A percentile compares a stretch with the other conserved stretches of the same genome.
phyloP scores from a whole-genome alignment of 2,797 vertebrate genomes.

The Harpagifer antarcticus region DNA sequence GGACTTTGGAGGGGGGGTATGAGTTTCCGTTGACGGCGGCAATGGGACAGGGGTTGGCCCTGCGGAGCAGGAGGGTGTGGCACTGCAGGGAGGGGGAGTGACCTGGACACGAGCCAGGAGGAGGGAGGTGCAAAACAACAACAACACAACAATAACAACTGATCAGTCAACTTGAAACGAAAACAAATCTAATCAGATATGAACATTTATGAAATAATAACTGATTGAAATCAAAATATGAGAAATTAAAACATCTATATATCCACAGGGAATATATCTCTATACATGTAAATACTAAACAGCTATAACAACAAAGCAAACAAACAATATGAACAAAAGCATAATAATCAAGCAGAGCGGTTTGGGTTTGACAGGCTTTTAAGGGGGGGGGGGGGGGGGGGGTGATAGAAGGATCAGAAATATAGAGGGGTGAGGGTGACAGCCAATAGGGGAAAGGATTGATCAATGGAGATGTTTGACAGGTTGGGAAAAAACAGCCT shows the following conservation, averaged over 20 bases:
- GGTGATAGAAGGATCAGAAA: conserved; percentile 50
- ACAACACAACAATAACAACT: conserved; percentile 85
- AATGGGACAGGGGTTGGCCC: conserved; percentile 86
- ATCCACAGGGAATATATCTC: conserved; percentile 74
- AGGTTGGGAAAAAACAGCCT: conserved; percentile 48
- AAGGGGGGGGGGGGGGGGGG: conserved; percentile 2
- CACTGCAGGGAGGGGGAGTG: conserved; percentile 89
- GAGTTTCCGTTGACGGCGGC: conserved; percentile 89
- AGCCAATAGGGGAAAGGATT: conserved; percentile 48
- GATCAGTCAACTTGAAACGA: conserved; percentile 82
- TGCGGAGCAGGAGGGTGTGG: conserved; percentile 91
- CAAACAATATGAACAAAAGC: conserved; percentile 62
- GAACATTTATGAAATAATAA: conserved; percentile 64
- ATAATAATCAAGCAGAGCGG: conserved; percentile 40
- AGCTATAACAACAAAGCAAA: conserved; percentile 53
- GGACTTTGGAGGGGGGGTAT: conserved; percentile 88
- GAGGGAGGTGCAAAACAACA: conserved; percentile 86
- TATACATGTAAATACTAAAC: conserved; percentile 54
- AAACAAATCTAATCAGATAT: conserved; percentile 75
- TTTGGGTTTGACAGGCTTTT: conserved; percentile 21
- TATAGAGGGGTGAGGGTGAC: conserved; percentile 30
- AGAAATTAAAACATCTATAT: conserved; percentile 71
- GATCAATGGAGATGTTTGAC: conserved; percentile 62
- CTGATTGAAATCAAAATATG: conserved; percentile 69
- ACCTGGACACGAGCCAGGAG: conserved; percentile 86